Evolutionary conservation across 92 coral and sea anemone genomes (phyloP).

Genomic region (Montipora capitata): DNA sequence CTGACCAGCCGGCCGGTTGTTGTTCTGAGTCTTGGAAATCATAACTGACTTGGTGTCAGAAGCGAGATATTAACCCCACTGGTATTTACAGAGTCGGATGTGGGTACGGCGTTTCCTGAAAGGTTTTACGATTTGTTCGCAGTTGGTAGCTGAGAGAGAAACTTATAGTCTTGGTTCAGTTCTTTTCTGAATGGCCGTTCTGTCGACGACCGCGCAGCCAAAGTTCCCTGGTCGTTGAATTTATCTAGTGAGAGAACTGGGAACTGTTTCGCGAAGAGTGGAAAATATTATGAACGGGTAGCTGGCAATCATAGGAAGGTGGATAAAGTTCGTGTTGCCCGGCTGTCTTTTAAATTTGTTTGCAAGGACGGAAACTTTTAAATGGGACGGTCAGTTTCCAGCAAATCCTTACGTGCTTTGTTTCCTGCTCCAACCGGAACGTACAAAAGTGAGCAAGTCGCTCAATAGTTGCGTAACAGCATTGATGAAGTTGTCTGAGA

Average conservation of each 20-base stretch:
- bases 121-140: slow-evolving; percentile 16
- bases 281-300: too few species aligned
- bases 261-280: too few species aligned
- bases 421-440: slow-evolving; percentile 33
- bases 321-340: slow-evolving; percentile 48
- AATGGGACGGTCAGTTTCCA: slow-evolving; percentile 23
- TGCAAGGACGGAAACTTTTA: slow-evolving; percentile 47
- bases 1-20: too few species aligned
- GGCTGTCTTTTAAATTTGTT: slow-evolving; percentile 25
- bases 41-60: background rate
- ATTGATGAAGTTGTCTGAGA: slow-evolving; percentile 56
- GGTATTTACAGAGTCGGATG: too few species aligned
- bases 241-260: background rate
- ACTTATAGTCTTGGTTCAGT: slow-evolving; percentile 40
- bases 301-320: background rate
- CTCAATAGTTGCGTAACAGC: slow-evolving; percentile 46
- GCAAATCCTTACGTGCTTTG: slow-evolving; percentile 7
- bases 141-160: slow-evolving; percentile 41
- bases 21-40: background rate
- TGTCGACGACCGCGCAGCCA: slow-evolving; percentile 20
- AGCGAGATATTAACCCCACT: background rate
- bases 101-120: background rate
- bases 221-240: slow-evolving; percentile 48
- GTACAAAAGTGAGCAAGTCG: slow-evolving; percentile 44
- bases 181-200: background rate